A percentile compares a stretch with the other conserved stretches of the same genome.
phyloP scores from a whole-genome alignment of 1,140 invertebrate species.

The Aphelenchoides besseyi region DNA sequence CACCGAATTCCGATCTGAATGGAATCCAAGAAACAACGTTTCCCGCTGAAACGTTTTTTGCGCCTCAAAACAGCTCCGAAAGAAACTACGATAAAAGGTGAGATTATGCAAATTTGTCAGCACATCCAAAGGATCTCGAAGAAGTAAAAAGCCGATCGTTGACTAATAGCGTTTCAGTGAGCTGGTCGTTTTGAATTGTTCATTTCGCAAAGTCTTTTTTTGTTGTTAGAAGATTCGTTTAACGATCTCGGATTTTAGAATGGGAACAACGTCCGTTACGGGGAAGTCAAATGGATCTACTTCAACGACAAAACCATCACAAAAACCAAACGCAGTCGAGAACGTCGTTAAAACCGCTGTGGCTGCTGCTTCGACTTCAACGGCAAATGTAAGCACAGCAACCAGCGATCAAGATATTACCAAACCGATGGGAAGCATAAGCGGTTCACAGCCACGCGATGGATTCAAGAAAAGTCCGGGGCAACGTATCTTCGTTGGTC shows the following conservation, averaged over 20 bases:
- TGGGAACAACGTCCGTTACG: neutral
- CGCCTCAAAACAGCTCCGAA: too few species aligned
- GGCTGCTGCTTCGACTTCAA: neutral
- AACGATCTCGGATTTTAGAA: neutral
- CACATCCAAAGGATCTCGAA: too few species aligned
- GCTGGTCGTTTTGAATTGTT: neutral
- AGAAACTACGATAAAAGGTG: too few species aligned
- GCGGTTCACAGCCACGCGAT: neutral
- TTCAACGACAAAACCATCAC: neutral
- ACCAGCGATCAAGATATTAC: neutral
- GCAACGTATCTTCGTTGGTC: conserved; percentile 80
- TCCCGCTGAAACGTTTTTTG: neutral
- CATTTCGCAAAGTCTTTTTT: neutral
- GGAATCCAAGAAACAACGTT: neutral
- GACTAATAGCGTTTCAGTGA: neutral
- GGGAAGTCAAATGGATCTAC: neutral
- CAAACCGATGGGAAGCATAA: neutral
- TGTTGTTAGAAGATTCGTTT: neutral
- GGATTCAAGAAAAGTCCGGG: neutral
- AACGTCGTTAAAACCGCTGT: neutral
- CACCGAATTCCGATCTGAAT: neutral
- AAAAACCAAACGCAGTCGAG: neutral
- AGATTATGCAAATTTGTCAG: too few species aligned
- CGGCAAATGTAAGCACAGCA: neutral
- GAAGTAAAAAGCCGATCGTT: too few species aligned